A percentile compares a stretch with the other conserved stretches of the same genome.
Evolutionary conservation across 2,113 vertebrate species (phyloP).

Genomic region (Gopherus flavomarginatus): DNA sequence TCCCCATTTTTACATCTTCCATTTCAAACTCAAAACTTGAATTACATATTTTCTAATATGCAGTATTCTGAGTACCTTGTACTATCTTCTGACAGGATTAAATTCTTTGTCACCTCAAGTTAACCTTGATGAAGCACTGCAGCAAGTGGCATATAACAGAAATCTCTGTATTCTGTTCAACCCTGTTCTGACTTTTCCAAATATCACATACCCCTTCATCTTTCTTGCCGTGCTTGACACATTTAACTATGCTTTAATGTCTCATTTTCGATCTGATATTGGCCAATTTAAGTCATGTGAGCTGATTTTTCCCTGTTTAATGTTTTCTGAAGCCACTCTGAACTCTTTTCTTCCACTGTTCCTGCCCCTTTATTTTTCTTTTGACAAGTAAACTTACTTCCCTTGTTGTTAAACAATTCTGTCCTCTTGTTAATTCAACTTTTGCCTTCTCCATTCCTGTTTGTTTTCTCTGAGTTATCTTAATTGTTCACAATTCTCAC

Average conservation of each 20-base stretch:
- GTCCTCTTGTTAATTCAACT: not conserved
- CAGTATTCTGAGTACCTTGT: not conserved
- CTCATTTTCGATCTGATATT: not conserved
- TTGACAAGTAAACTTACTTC: not conserved
- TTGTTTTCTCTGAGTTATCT: not conserved
- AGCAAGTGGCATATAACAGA: not conserved
- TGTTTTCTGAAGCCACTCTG: not conserved
- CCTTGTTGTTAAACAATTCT: not conserved
- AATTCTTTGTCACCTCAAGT: not conserved
- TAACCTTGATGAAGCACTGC: not conserved
- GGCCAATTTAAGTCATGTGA: not conserved
- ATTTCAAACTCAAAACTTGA: not conserved
- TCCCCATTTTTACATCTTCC: not conserved
- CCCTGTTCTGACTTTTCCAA: not conserved
- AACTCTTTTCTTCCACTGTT: not conserved
- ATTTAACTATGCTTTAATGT: not conserved
- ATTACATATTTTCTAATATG: fast-evolving
- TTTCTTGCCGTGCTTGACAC: not conserved
- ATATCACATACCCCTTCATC: not conserved
- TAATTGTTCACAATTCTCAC: not conserved
- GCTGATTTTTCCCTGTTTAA: not conserved
- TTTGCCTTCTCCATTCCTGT: not conserved
- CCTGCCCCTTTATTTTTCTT: not conserved
- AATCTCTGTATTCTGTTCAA: not conserved
- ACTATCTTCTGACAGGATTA: not conserved